phyloP scores from a whole-genome alignment of 2,797 vertebrate genomes.

The Thalassophryne amazonica region DNA sequence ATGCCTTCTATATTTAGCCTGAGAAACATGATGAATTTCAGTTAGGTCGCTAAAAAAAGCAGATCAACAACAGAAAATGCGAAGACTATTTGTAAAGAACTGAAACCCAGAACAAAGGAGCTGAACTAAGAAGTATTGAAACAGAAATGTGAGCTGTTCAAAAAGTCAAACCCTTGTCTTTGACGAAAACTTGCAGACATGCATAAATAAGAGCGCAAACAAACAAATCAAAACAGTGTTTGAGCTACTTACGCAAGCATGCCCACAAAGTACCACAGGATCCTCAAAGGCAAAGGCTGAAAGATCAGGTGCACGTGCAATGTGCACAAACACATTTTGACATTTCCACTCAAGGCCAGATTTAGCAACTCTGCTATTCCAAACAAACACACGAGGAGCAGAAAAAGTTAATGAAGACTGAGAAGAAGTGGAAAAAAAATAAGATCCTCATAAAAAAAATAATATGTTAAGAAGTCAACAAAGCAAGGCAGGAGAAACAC shows the following conservation, averaged over 20 bases:
- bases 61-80: conserved; percentile 23
- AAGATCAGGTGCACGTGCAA: conserved; percentile 58
- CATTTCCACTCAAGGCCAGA: conserved; percentile 53
- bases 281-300: conserved; percentile 47
- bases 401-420: conserved; percentile 32
- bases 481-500: conserved; percentile 22
- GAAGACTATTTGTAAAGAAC: conserved; percentile 42
- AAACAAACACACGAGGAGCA: conserved; percentile 26
- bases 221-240: conserved; percentile 49
- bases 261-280: background rate
- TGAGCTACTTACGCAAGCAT: conserved; percentile 27
- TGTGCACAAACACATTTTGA: conserved; percentile 49
- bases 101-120: conserved; percentile 41
- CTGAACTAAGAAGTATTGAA: conserved; percentile 33
- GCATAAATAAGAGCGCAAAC: conserved; percentile 29
- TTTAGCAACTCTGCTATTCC: conserved; percentile 51
- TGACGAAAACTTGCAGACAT: conserved; percentile 24
- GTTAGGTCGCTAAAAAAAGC: conserved; percentile 26
- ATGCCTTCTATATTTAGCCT: conserved; percentile 42
- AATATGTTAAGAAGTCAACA: conserved; percentile 22
- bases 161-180: conserved; percentile 53
- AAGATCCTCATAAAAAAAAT: conserved; percentile 27
- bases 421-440: conserved; percentile 19
- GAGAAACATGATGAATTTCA: conserved; percentile 33
- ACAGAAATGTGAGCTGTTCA: conserved; percentile 37